These are phyloP conservation scores for Cottoperca gobio DNA, from an alignment of 2,797 vertebrate genomes.

Conservation along the genomic window DNA sequence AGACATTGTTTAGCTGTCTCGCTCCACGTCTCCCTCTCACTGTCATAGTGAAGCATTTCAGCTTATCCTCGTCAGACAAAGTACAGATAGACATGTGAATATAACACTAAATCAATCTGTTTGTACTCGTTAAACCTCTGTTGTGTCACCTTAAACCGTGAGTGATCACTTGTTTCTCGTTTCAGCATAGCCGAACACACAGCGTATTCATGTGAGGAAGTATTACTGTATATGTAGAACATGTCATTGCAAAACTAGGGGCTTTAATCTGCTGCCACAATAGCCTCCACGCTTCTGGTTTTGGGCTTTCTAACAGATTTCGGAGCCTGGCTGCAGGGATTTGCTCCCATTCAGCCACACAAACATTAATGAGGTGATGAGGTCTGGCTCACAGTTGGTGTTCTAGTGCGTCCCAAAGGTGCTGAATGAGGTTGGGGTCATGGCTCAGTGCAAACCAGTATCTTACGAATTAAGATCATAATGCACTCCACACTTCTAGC, in stretches of 20 bases:
- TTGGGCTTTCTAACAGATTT: conserved; percentile 1
- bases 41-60: conserved; percentile 1
- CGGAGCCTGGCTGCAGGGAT: conserved; percentile 2
- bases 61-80: neutral
- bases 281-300: conserved; percentile 5
- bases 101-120: conserved; percentile 1
- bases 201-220: neutral
- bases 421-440: conserved; percentile 8
- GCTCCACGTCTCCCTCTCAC: neutral
- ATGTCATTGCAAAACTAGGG: neutral
- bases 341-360: conserved; percentile 6
- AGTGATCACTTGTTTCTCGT: conserved; percentile 4
- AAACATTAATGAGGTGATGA: neutral
- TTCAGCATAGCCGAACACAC: neutral
- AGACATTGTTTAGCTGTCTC: conserved; percentile 1
- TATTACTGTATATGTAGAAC: neutral
- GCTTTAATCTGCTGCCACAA: neutral
- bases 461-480: neutral
- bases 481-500: neutral
- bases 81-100: neutral
- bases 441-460: neutral
- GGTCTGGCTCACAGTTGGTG: neutral
- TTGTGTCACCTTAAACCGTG: neutral
- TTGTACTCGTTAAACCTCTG: conserved; percentile 1
- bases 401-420: neutral